Evolutionary conservation across 2,888 invertebrate genomes (phyloP), one percentile per base, ranked within the genome.

Genomic region (Cerastoderma edule): DNA sequence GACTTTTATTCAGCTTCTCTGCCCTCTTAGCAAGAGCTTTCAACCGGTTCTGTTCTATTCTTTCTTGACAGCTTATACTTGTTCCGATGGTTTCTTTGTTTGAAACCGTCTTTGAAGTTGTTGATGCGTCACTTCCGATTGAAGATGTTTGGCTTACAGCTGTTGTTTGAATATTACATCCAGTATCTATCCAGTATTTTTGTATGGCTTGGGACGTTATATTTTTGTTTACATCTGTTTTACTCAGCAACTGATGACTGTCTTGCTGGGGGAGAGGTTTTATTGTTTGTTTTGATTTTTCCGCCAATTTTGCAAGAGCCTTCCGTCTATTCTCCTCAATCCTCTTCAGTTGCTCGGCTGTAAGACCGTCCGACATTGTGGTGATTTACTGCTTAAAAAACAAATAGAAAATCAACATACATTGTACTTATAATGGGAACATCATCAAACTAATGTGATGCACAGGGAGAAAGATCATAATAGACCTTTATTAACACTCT

Each of bases 261-360:
- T 28, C 16, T 39, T 39, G 8, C 16, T 39, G 10, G 10, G 8
- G 39, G 39, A 39, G 39, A 50, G 50, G 10, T 50, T 16, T 6
- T 22, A 50, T 10, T 50, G 10, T 13, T n/a, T 50, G 50, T 10
- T 16, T 56, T 3, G 33, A 33, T 39, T 66, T 66, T 50, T 66
- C 75, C 64, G 86, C 83, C 80, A 93, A 84, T 73, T 88, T 91
- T 39, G 91, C 91, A n/a, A 94, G 66, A 16, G 94, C 94, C 80
- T 89, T 91, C 44, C 76, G 84, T 19, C 91, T 90, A 84, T 93
- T 94, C 84, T 93, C 93, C 86, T 94, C 94, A 56, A 94, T 93
- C 66, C 91, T 86, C 56, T 85, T 81, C 60, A 87, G 89, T 83
- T 94, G 94, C 78, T 94, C 93, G 39, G 89, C 92, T n/a, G 93